Conservation (phyloP, 2,113 vertebrate species). For the Synchiropus splendidus region DNA sequence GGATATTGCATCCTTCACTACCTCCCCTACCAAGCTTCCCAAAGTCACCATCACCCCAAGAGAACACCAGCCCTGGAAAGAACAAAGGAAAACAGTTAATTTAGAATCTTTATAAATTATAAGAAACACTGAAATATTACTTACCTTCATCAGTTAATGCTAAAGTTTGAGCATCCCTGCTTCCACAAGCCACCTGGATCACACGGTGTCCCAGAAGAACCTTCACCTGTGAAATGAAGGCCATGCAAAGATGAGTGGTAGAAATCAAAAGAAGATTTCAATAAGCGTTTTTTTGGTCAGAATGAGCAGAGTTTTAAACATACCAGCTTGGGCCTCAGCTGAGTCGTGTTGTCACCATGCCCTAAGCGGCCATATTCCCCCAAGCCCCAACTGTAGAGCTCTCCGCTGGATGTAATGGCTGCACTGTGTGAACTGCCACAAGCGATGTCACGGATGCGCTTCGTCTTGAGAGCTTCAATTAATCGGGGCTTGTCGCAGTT, state of each 20-base stretch:
- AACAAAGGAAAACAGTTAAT: not conserved
- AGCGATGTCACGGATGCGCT: constrained; percentile 93
- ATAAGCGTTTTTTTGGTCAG: too few relatives aligned
- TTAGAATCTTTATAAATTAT: not conserved
- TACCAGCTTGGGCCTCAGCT: constrained; percentile 96
- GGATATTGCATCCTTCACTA: constrained; percentile 96
- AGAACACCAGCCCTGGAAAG: constrained; percentile 85
- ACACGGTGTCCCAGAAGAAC: constrained; percentile 92
- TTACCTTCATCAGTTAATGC: constrained; percentile 95
- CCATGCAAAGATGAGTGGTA: too few relatives aligned
- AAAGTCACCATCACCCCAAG: constrained; percentile 97
- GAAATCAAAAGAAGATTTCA: too few relatives aligned
- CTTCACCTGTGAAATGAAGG: constrained; percentile 80
- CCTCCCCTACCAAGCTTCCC: constrained; percentile 94
- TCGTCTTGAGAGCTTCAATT: constrained; percentile 92
- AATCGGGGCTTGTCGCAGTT: constrained; percentile 96
- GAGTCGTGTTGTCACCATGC: constrained; percentile 94
- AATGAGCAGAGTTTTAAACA: constrained; percentile 8
- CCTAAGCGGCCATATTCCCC: constrained; percentile 94
- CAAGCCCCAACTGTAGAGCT: constrained; percentile 93
- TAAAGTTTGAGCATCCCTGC: constrained; percentile 92
- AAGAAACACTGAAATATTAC: not conserved
- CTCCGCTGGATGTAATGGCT: constrained; percentile 93
- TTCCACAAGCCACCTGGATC: constrained; percentile 95
- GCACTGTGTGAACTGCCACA: constrained; percentile 96